A percentile compares a stretch with the other conserved stretches of the same genome.
Evolutionary conservation across 2,113 vertebrate species (phyloP).

Genomic region (Psephotus haematonotus): DNA sequence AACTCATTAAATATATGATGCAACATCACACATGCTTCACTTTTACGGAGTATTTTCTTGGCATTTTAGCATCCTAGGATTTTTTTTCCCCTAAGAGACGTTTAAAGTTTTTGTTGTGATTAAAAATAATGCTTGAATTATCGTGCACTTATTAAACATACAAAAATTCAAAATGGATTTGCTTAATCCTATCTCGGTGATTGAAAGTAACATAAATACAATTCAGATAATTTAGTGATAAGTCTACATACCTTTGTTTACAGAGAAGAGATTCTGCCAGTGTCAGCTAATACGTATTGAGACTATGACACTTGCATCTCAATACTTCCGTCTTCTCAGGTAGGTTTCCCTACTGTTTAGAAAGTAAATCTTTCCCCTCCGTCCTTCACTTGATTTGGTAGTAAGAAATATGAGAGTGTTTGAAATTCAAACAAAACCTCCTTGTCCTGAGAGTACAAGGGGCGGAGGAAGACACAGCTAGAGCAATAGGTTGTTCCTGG

Average conservation of each 20-base stretch:
- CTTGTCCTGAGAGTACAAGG: constrained; percentile 19
- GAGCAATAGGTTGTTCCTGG: neutral
- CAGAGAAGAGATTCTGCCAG: neutral
- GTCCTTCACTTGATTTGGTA: constrained; percentile 40
- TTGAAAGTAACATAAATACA: neutral
- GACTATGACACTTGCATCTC: neutral
- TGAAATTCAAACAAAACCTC: constrained; percentile 47
- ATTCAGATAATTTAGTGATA: neutral
- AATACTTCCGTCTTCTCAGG: neutral
- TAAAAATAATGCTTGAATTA: neutral
- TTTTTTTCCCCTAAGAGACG: neutral
- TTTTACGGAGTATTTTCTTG: neutral
- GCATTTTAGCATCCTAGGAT: neutral
- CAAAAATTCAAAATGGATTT: neutral
- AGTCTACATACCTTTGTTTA: constrained; percentile 22
- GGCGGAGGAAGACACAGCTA: constrained; percentile 6
- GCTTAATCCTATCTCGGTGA: neutral
- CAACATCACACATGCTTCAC: neutral
- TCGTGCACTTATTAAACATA: neutral
- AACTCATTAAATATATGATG: neutral
- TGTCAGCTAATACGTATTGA: neutral
- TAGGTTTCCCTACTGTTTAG: neutral
- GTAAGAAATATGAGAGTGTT: constrained; percentile 10
- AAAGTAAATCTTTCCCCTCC: constrained; percentile 13
- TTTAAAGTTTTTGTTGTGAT: neutral